Base-by-base conservation (phyloP, 1,140 invertebrate species). In the Megalonaias nervosa region DNA sequence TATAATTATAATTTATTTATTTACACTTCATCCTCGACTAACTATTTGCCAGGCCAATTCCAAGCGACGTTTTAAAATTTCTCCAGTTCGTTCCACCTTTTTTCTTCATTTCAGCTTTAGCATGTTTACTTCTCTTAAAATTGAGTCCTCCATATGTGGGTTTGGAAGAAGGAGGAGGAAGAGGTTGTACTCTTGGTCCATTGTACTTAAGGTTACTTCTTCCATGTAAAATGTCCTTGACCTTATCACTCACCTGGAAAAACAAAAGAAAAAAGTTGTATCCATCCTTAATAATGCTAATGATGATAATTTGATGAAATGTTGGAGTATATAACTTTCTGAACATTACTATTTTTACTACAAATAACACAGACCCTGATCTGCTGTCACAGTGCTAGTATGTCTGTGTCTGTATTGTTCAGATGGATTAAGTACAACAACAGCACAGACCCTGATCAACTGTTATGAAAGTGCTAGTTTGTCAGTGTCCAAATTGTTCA, bases 191-290 rank as follows among this genome's bases (percentile, higher is more conserved):
- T 56, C 86, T 59, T 11, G 83, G 76, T 9, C 85, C 85, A 16
- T 73, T 74, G 76, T 87, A 84, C 61, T 84, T 84, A 59, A 89
- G 77, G 6, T 84, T 69, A 23, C 79, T 82, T 62, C 88, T 79
- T 55, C 88, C 84, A 16, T 75, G 38, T 26, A 87, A 74, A 4
- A 80, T 81, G 62, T 80, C 69, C 65, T 88, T 87, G 16, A 89
- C 80, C 56, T 88, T 83, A 14, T 71, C 65, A 60, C 88, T 84
- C 14, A 87, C 83, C 88, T 89, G 69, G 58, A 78, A 79, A 60
- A 79, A 38, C 38, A 48, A 48, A 48, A 48, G 38, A 48, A 48
- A 9, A 31, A 6, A 9, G 38, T 48, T 48, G 38, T 11, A 48
- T 38, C 1, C 38, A 38, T 2, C 38, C 38, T 11, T 9, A 11